Evolutionary conservation across 2,888 invertebrate genomes (phyloP), one percentile per base, ranked within the genome.

Genomic region (Heliconius erato): DNA sequence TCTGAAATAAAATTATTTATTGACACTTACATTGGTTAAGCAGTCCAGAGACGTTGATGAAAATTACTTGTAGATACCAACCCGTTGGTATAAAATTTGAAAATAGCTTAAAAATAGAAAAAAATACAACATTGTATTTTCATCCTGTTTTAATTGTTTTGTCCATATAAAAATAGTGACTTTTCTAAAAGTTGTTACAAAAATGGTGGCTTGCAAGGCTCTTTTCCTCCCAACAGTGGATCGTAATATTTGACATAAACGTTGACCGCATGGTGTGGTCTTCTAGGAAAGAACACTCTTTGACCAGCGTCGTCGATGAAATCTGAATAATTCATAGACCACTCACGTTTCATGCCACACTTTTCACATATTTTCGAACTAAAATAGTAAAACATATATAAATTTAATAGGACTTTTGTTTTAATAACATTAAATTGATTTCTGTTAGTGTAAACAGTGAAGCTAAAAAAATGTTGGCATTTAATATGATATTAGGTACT

Each of bases 271-370:
- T 89, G 89, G 83, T 97, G 96, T 0, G 97, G 97, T 1, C 93
- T 88, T 0, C 96, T 91, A 1, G 96, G 96, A 84, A 92, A 95
- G 89, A 97, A 96, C 28, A 97, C 93, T 0, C 94, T 93, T 83
- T 94, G 92, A 0, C 96, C 94, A 40, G 93, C 89, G 23, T 90
- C 89, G 83, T 96, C 96, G 1, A 96, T 90, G 84, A 96, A 97
- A 0, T 96, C 94, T 0, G 92, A 90, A 85, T 96, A 97, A 2
- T 96, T 91, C 91, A 97, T 95, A 49, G 94, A 91, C 91, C 95
- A 96, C 3, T 92, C 93, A 14, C 90, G 87, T 84, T 93, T 92
- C 96, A 97, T 96, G 23, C 94, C 94, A 77, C 94, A 88, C 79
- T 91, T 93, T 86, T 96, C 94, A 86, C 96, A 96, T 68, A 96